Evolutionary conservation across 2,797 vertebrate species (phyloP).

Genomic region (Sebastes vulpes): DNA sequence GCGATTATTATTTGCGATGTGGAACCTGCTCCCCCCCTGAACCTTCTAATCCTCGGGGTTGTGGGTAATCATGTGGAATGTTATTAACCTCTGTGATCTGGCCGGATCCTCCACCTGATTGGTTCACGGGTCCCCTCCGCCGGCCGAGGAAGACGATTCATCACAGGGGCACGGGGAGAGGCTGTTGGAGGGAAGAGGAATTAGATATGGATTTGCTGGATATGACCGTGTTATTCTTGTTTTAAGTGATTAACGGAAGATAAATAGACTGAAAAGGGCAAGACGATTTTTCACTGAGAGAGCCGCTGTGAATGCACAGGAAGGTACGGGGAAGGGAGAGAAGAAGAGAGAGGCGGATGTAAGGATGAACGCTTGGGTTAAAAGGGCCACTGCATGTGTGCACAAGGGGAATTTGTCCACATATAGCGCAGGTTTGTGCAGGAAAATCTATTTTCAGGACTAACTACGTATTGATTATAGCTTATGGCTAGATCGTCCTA

Average conservation of each 20-base stretch:
- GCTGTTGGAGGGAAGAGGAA: constrained; percentile 10
- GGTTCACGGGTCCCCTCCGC: constrained; percentile 14
- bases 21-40: constrained; percentile 38
- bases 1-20: constrained; percentile 66
- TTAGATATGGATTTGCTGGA: constrained; percentile 37
- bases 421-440: constrained; percentile 7
- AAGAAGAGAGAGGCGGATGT: constrained; percentile 18
- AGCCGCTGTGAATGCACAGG: background rate
- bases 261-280: constrained; percentile 40
- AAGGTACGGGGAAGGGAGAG: background rate
- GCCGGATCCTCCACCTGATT: constrained; percentile 48
- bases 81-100: constrained; percentile 80
- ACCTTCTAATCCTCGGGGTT: constrained; percentile 60
- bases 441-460: constrained; percentile 59
- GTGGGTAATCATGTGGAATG: constrained; percentile 76
- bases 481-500: constrained; percentile 64
- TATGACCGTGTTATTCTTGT: constrained; percentile 37
- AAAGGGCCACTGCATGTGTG: constrained; percentile 4
- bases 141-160: constrained; percentile 20
- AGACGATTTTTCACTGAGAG: constrained; percentile 25
- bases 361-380: constrained; percentile 37
- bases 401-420: background rate
- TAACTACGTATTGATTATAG: constrained; percentile 73
- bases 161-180: background rate
- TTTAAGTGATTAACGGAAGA: constrained; percentile 51